Evolutionary conservation across 2,113 vertebrate genomes (phyloP).

Genomic region (Hippocampus barbouri): DNA sequence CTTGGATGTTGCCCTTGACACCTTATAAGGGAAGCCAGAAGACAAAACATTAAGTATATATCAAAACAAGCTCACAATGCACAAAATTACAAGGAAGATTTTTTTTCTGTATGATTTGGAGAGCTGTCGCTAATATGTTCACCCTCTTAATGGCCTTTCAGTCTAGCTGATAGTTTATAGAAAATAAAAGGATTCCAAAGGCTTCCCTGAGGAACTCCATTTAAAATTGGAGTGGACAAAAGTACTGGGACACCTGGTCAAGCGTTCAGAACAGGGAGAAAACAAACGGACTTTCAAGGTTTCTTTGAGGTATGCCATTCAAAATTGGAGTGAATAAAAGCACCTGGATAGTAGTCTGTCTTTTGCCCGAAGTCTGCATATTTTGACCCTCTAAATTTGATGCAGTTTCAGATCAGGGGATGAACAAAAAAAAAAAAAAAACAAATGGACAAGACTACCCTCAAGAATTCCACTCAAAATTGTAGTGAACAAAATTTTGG

Average conservation of each 20-base stretch:
- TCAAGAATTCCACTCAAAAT: too few species aligned
- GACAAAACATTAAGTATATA: neutral
- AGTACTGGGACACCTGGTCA: neutral
- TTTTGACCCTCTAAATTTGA: too few species aligned
- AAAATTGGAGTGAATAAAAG: too few species aligned
- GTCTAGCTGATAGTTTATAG: neutral
- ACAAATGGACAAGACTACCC: too few species aligned
- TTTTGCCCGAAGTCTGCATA: too few species aligned
- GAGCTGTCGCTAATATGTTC: neutral
- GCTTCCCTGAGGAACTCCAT: neutral
- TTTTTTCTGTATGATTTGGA: neutral
- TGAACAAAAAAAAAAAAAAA: too few species aligned
- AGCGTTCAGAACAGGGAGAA: too few species aligned
- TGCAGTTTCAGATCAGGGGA: too few species aligned
- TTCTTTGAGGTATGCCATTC: too few species aligned
- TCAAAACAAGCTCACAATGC: neutral
- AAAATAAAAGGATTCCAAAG: neutral
- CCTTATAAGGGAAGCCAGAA: constrained; percentile 63
- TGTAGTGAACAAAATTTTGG: too few species aligned
- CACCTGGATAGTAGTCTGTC: too few species aligned
- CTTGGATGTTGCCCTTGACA: constrained; percentile 92
- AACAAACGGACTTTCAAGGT: too few species aligned
- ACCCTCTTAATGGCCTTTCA: neutral
- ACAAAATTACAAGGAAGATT: neutral
- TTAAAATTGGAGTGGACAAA: neutral